Base-by-base conservation (phyloP, 2,797 vertebrate species). In the Tangara arthus region DNA sequence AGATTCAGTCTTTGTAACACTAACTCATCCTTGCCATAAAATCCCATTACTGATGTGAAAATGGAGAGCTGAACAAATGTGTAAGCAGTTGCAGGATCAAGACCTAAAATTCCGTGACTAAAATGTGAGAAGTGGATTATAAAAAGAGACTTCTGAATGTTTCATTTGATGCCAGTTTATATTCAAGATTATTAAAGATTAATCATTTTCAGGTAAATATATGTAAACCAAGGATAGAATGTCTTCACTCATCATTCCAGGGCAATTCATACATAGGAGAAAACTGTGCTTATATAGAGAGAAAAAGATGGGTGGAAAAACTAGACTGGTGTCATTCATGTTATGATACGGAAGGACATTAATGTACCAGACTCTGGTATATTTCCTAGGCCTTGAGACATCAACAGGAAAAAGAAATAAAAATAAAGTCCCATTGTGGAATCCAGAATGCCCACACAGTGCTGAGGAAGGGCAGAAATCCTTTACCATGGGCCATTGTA, bases 111-210 rank as follows among this genome's bases (percentile, higher is more conserved):
- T 88, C 87, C 5, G 0, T 91, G 35, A 94, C 91, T 94, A 96
- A 96, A 96, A 96, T 87, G 85, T 94, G 91, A 91, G 87, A 96
- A 96, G 89, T 77, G 82, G 91, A 96, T 97, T 94, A 93, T 82
- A 77, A 79, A 79, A 90, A 82, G 28, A 64, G 41, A 78, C 37
- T 91, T 91, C 66, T 86, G 80, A 90, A 77, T 91, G 52, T 91
- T 94, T 90, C 70, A 82, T 87, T 89, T 94, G 60, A 93, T 91
- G 60, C 3, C 37, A 77, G 56, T 88, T 95, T 92, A 77, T 89
- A 94, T 90, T 87, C 78, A 79, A 90, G 66, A 95, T 91, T 55
- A 79, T 94, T 94, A 86, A 92, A 97, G 84, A 92, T 95, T 88
- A 72, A 95, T 46, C 15, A 60, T 87, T 90, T 96, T 83, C 82